phyloP scores from a whole-genome alignment of 2,113 vertebrate genomes.

The Gopherus flavomarginatus region DNA sequence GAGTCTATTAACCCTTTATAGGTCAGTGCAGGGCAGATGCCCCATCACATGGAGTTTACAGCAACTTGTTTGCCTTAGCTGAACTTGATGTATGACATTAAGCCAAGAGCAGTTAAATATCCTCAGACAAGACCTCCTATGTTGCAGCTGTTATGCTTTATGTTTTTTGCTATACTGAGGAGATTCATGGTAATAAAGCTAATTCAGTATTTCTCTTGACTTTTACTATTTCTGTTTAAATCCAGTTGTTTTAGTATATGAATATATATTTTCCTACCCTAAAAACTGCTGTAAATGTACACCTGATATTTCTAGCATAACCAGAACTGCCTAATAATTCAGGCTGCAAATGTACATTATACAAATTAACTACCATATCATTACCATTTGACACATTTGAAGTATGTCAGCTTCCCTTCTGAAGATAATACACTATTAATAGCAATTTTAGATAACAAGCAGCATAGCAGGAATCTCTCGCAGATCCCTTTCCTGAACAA shows the following conservation, averaged over 20 bases:
- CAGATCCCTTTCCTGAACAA: background rate
- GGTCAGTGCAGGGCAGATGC: too few species aligned
- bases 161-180: background rate
- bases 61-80: background rate
- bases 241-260: background rate
- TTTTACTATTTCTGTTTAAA: conserved; percentile 5
- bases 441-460: conserved; percentile 30
- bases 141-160: background rate
- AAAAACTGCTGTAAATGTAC: background rate
- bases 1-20: too few species aligned
- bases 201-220: background rate
- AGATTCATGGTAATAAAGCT: background rate
- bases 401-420: conserved; percentile 37
- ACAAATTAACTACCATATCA: background rate
- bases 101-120: background rate
- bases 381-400: conserved; percentile 33
- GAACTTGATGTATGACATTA: background rate
- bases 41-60: background rate
- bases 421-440: conserved; percentile 49
- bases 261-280: background rate
- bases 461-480: conserved; percentile 34
- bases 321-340: background rate
- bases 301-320: conserved; percentile 15
- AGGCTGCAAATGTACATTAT: conserved; percentile 29
- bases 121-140: background rate